A percentile compares a stretch with the other conserved stretches of the same genome.
phyloP scores from a whole-genome alignment of 2,113 vertebrate genomes.

The Clarias macrocephalus region DNA sequence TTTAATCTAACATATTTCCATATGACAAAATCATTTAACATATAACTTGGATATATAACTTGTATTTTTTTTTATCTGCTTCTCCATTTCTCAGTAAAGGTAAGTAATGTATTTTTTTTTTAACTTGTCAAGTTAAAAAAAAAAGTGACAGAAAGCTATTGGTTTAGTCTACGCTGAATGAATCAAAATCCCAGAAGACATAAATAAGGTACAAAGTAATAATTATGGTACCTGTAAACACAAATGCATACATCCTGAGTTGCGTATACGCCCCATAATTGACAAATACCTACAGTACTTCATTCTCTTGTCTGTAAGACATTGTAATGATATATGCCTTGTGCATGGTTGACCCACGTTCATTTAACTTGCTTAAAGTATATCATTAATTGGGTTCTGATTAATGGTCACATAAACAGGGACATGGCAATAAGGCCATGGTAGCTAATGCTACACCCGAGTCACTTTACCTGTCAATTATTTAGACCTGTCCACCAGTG shows the following conservation, averaged over 20 bases:
- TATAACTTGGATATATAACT: neutral
- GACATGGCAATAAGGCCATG: conserved; percentile 49
- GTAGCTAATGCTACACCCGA: conserved; percentile 51
- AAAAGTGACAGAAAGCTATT: neutral
- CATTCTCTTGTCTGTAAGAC: conserved; percentile 58
- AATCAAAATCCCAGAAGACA: conserved; percentile 4
- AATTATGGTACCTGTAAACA: conserved; percentile 21
- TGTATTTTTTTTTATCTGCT: neutral
- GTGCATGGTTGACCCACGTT: conserved; percentile 41
- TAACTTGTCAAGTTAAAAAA: too few relatives aligned
- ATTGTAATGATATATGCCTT: conserved; percentile 63
- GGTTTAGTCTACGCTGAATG: neutral
- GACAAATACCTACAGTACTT: conserved; percentile 16
- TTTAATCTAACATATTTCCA: neutral
- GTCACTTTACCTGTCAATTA: conserved; percentile 64
- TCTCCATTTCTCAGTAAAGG: neutral
- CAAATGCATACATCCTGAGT: conserved; percentile 24
- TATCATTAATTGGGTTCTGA: conserved; percentile 43
- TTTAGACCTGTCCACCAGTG: conserved; percentile 57
- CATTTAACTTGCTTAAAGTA: conserved; percentile 46
- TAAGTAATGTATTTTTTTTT: neutral
- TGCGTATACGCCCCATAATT: conserved; percentile 20
- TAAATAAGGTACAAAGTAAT: neutral
- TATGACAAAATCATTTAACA: neutral
- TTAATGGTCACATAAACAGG: conserved; percentile 35